These are phyloP conservation scores for Andrena bucephala DNA, from an alignment of 2,888 invertebrate genomes.

Conservation along the genomic window DNA sequence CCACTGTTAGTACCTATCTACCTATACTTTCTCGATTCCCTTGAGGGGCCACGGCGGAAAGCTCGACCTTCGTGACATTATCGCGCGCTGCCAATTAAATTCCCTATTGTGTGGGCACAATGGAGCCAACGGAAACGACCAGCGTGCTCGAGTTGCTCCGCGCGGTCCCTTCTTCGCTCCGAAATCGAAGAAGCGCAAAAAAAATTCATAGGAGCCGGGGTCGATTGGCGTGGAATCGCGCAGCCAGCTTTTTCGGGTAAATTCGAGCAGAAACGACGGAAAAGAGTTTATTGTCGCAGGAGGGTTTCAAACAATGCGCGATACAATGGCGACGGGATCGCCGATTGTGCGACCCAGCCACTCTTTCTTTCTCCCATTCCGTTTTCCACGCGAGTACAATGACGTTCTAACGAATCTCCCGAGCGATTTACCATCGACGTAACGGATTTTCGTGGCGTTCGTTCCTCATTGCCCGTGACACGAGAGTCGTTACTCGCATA, in stretches of 20 bases:
- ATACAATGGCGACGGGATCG: constrained; percentile 64
- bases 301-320: constrained; percentile 70
- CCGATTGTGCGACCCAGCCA: constrained; percentile 45
- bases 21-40: not conserved
- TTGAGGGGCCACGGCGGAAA: not conserved
- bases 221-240: constrained; percentile 15
- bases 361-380: constrained; percentile 45
- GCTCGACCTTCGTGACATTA: not conserved
- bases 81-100: constrained; percentile 19
- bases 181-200: not conserved
- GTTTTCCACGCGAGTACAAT: constrained; percentile 66
- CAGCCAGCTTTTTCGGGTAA: constrained; percentile 27
- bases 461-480: not conserved
- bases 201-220: not conserved
- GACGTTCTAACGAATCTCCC: constrained; percentile 70
- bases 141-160: not conserved
- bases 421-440: constrained; percentile 50
- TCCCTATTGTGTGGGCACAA: constrained; percentile 27
- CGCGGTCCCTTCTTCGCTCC: not conserved
- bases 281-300: constrained; percentile 67
- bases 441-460: constrained; percentile 45
- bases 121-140: not conserved
- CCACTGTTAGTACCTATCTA: not conserved
- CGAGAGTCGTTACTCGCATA: not conserved
- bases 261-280: constrained; percentile 36